Evolutionary conservation across 2,113 vertebrate species (phyloP).

Genomic region (Tragelaphus scriptus): DNA sequence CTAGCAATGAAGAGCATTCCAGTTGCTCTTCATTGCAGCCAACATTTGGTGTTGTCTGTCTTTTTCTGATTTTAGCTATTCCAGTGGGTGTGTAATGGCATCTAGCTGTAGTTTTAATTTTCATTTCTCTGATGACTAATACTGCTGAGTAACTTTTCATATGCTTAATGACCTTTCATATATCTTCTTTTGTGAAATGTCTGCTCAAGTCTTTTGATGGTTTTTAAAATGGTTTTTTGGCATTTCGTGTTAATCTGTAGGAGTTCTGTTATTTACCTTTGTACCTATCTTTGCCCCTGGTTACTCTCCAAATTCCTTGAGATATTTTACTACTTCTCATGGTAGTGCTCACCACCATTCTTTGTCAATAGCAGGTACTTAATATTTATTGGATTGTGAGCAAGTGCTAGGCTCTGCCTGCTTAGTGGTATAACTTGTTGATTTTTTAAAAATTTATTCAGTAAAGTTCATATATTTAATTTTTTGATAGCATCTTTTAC

Average conservation of each 20-base stretch:
- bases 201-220: not conserved
- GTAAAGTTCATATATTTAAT: not conserved
- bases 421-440: not conserved
- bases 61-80: not conserved
- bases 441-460: not conserved
- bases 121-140: not conserved
- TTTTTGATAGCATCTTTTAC: not conserved
- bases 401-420: not conserved
- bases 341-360: not conserved
- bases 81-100: not conserved
- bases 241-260: not conserved
- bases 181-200: not conserved
- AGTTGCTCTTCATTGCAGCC: not conserved
- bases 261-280: not conserved
- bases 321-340: not conserved
- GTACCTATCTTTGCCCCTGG: not conserved
- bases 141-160: not conserved
- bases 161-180: not conserved
- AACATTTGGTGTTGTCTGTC: not conserved
- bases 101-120: not conserved
- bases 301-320: not conserved
- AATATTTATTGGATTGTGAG: not conserved
- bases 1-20: fast-evolving
- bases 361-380: not conserved
- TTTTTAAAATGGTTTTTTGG: not conserved